phyloP scores from a whole-genome alignment of 2,888 invertebrate species.

The Ormyrus rosae region DNA sequence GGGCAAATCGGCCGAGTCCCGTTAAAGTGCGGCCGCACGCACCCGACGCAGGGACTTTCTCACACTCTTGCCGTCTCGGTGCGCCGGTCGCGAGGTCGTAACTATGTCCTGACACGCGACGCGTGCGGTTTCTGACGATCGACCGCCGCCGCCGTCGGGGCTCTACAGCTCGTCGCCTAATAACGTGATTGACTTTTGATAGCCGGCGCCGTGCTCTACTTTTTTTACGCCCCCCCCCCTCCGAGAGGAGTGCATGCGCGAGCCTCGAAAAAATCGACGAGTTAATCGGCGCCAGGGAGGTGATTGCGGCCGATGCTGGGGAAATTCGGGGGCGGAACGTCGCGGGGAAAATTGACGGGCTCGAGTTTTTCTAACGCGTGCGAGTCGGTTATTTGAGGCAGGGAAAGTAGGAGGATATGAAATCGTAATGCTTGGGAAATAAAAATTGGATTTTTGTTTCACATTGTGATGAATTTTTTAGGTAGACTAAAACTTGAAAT shows the following conservation, averaged over 20 bases:
- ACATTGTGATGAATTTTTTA: too few relatives aligned
- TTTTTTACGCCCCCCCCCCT: slow-evolving; percentile 1
- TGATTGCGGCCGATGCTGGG: too few relatives aligned
- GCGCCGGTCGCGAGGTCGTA: slow-evolving; percentile 10
- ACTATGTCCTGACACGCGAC: slow-evolving; percentile 50
- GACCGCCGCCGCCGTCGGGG: slow-evolving; percentile 10
- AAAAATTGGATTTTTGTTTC: too few relatives aligned
- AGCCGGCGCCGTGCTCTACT: slow-evolving; percentile 45
- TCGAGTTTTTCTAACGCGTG: too few relatives aligned
- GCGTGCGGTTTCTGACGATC: slow-evolving; percentile 31
- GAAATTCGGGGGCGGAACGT: too few relatives aligned
- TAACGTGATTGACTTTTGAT: slow-evolving; percentile 63
- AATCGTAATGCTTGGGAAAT: too few relatives aligned
- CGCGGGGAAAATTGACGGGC: too few relatives aligned
- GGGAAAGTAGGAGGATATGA: too few relatives aligned
- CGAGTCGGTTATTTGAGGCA: too few relatives aligned
- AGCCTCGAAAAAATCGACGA: slow-evolving; percentile 11
- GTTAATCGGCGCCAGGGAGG: slow-evolving; percentile 10
- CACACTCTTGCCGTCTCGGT: neutral
- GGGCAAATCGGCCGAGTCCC: neutral
- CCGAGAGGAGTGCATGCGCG: neutral
- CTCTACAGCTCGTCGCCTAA: slow-evolving; percentile 54
- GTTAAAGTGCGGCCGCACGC: slow-evolving; percentile 43
- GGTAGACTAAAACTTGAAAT: too few relatives aligned
- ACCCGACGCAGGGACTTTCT: slow-evolving; percentile 12